These are phyloP conservation scores for Xenopus tropicalis DNA, from an alignment of 2,113 vertebrate genomes.

Conservation along the genomic window DNA sequence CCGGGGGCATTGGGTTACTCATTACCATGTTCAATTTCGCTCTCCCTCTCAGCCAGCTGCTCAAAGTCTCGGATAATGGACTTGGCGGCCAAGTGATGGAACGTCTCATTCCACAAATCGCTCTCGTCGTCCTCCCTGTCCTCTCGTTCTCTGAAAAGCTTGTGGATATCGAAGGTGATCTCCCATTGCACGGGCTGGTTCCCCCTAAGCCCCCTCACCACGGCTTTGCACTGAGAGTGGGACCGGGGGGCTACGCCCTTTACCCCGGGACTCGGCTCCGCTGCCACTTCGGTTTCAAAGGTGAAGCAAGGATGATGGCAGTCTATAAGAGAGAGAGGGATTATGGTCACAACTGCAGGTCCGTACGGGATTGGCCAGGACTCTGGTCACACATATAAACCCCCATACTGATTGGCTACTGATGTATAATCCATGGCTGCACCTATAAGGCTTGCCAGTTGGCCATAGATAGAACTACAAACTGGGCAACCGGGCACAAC, in stretches of 20 bases:
- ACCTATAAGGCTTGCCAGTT: no score
- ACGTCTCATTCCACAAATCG: constrained; percentile 88
- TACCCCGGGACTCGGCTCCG: constrained; percentile 24
- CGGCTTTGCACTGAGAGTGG: constrained; percentile 72
- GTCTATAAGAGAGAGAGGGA: constrained; percentile 48
- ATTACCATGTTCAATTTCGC: constrained; percentile 89
- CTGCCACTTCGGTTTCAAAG: constrained; percentile 54
- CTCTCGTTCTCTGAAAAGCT: constrained; percentile 68
- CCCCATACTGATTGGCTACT: no score
- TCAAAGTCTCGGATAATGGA: constrained; percentile 92
- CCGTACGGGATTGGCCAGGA: no score
- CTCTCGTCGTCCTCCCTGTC: constrained; percentile 60
- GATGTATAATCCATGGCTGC: no score
- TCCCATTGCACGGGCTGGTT: constrained; percentile 81
- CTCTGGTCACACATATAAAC: no score
- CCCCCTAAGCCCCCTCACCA: constrained; percentile 79
- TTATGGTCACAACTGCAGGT: no score
- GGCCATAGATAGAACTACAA: no score
- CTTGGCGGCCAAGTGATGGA: constrained; percentile 87
- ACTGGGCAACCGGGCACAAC: no score
- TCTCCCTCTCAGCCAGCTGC: constrained; percentile 78
- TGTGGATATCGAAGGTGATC: constrained; percentile 77
- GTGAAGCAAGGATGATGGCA: constrained; percentile 67
- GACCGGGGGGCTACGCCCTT: constrained; percentile 11
- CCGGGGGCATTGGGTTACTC: no score